Percentiles rank a stretch among this genome's conserved stretches.
phyloP scores from a whole-genome alignment of 2,113 vertebrate genomes.

The Podarcis raffonei region DNA sequence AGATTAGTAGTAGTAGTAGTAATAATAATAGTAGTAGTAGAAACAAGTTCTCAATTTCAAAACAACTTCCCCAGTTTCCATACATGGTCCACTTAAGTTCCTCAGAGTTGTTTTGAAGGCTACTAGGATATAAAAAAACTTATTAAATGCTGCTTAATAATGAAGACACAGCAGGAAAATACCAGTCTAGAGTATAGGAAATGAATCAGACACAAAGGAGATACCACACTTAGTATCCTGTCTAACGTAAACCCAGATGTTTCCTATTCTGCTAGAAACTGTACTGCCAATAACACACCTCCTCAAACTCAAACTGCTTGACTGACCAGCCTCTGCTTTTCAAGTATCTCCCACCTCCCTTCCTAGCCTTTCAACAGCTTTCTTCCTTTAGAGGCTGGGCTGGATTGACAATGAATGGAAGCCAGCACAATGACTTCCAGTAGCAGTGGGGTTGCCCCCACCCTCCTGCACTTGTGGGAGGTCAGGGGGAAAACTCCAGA shows the following conservation, averaged over 20 bases:
- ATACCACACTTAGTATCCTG: not conserved
- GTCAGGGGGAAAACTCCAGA: too few species aligned
- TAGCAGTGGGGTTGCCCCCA: too few species aligned
- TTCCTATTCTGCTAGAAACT: constrained; percentile 19
- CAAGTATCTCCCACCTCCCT: fast-evolving
- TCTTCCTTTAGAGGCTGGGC: not conserved
- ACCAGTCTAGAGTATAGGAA: constrained; percentile 39
- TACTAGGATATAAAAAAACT: not conserved
- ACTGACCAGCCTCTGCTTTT: not conserved
- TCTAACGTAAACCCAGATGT: not conserved
- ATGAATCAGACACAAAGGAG: constrained; percentile 9
- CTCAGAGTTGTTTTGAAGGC: not conserved
- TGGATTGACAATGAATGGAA: too few species aligned
- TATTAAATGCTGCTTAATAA: not conserved
- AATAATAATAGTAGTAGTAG: too few species aligned
- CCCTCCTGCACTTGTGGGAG: too few species aligned
- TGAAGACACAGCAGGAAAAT: constrained; percentile 32
- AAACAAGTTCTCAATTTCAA: not conserved
- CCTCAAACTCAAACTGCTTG: not conserved
- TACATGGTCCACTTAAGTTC: not conserved
- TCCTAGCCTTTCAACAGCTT: not conserved
- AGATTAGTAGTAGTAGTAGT: too few species aligned
- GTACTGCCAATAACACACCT: not conserved
- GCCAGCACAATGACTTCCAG: too few species aligned
- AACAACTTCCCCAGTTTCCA: not conserved